Evolutionary conservation across 2,113 vertebrate species (phyloP).

Genomic region (Tricholaema leucomelas): DNA sequence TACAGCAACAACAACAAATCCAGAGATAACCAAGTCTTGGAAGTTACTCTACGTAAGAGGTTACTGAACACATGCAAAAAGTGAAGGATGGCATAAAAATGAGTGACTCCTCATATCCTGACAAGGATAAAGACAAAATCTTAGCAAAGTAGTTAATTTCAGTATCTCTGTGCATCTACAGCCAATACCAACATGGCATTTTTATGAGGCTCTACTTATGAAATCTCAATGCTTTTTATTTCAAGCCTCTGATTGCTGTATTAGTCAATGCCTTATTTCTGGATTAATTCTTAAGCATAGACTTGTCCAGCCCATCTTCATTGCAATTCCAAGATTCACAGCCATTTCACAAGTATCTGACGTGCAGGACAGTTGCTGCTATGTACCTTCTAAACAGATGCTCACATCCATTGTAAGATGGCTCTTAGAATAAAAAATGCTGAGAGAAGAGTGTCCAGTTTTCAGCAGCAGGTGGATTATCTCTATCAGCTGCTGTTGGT

Average conservation of each 20-base stretch:
- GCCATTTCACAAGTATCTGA: background rate
- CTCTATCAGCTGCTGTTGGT: background rate
- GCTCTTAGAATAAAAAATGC: background rate
- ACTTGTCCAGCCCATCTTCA: background rate
- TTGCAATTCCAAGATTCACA: background rate
- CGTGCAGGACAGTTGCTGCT: background rate
- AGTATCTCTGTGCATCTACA: background rate
- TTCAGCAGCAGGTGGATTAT: background rate
- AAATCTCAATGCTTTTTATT: background rate
- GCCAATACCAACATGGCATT: background rate
- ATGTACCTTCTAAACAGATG: background rate
- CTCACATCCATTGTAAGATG: background rate
- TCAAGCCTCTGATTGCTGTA: background rate
- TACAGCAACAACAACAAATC: background rate
- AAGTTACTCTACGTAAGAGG: background rate
- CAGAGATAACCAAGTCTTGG: background rate
- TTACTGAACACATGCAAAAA: background rate
- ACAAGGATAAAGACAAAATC: background rate
- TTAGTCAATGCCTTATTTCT: background rate
- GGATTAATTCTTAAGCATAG: background rate
- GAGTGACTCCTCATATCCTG: background rate
- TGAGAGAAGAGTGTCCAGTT: background rate
- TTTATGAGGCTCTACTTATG: background rate
- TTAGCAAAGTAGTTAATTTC: background rate
- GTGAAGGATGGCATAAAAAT: background rate